Conservation (phyloP, 1,140 invertebrate species). For the Heliconius nattereri region DNA sequence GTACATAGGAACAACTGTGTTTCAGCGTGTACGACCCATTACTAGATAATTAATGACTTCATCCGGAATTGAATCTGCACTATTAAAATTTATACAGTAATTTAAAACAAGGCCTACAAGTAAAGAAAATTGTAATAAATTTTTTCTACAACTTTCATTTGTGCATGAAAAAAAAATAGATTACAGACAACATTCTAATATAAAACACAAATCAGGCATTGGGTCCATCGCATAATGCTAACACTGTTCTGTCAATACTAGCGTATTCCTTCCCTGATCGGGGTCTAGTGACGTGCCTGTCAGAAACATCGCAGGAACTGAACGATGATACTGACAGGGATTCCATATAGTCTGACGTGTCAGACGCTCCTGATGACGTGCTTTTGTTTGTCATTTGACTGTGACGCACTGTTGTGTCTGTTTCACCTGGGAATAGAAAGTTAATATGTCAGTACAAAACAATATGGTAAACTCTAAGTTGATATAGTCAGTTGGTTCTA, state of each 20-base stretch:
- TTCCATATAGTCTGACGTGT: constrained; percentile 93
- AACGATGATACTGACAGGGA: constrained; percentile 88
- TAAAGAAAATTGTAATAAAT: no score
- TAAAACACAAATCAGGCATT: not conserved
- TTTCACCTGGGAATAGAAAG: constrained; percentile 45
- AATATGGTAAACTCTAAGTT: no score
- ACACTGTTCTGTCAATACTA: constrained; percentile 87
- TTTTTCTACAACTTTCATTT: no score
- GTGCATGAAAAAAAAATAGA: no score
- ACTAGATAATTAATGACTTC: not conserved
- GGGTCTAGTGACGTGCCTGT: constrained; percentile 88
- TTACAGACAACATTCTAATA: no score
- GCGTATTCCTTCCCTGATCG: constrained; percentile 93
- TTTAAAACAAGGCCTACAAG: not conserved
- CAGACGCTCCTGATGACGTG: constrained; percentile 91
- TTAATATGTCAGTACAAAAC: not conserved
- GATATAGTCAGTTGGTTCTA: no score
- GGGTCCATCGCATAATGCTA: constrained; percentile 54
- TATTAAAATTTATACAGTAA: not conserved
- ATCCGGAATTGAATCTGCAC: not conserved
- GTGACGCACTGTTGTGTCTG: constrained; percentile 79
- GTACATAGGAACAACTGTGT: constrained; percentile 73
- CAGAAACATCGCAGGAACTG: constrained; percentile 85
- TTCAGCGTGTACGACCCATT: constrained; percentile 12
- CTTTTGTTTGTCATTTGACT: constrained; percentile 67